Evolutionary conservation across 2,797 vertebrate species (phyloP).

Genomic region (Microctenopoma stevenorrisi): DNA sequence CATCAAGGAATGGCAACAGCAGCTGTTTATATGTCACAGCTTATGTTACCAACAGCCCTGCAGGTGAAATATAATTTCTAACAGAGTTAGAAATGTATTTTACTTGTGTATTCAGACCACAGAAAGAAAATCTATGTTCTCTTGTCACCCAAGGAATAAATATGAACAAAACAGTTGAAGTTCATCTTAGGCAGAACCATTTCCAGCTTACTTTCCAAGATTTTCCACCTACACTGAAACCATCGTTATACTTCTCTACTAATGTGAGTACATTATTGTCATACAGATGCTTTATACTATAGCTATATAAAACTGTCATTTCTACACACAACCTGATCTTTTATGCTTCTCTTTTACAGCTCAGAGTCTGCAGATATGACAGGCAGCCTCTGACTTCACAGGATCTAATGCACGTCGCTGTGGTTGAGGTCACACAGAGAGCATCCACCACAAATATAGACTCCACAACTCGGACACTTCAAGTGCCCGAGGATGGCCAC

Average conservation of each 20-base stretch:
- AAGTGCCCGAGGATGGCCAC: conserved; percentile 70
- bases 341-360: conserved; percentile 46
- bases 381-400: conserved; percentile 41
- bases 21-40: conserved; percentile 36
- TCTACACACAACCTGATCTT: background rate
- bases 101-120: background rate
- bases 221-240: conserved; percentile 60
- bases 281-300: background rate
- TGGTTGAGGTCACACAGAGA: conserved; percentile 66
- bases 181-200: conserved; percentile 25
- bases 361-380: conserved; percentile 71
- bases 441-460: background rate
- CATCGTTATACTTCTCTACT: conserved; percentile 65
- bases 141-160: conserved; percentile 46
- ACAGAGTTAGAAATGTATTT: background rate
- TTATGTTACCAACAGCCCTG: conserved; percentile 49
- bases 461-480: conserved; percentile 30
- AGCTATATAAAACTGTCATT: background rate
- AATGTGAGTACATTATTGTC: conserved; percentile 51
- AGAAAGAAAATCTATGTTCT: background rate
- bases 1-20: conserved; percentile 3
- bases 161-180: conserved; percentile 51
- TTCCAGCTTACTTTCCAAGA: conserved; percentile 66
- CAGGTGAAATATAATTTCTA: conserved; percentile 44
- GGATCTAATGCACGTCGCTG: conserved; percentile 41